Percentiles rank a stretch among this genome's conserved stretches.
Conservation (phyloP, 2,797 vertebrate species). For the Trachurus trachurus region DNA sequence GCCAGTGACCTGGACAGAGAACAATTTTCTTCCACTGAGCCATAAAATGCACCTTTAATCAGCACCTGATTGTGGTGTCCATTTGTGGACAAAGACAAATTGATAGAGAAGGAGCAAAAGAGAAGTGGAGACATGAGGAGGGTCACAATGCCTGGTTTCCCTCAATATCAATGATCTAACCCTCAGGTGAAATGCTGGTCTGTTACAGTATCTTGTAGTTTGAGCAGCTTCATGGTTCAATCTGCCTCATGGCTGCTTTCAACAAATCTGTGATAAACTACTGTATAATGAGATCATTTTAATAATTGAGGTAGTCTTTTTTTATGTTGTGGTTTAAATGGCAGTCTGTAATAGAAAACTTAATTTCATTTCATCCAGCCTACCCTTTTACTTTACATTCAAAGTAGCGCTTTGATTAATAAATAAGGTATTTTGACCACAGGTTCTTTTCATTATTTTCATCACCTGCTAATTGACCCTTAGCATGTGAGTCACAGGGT, state of each 20-base stretch:
- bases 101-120: neutral
- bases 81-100: constrained; percentile 20
- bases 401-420: neutral
- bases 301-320: constrained; percentile 12
- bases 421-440: neutral
- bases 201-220: constrained; percentile 5
- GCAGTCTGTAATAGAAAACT: constrained; percentile 4
- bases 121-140: neutral
- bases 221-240: neutral
- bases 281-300: neutral
- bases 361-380: too few species aligned
- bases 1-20: constrained; percentile 33
- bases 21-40: constrained; percentile 35
- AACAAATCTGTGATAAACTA: constrained; percentile 5
- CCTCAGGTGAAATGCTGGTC: neutral
- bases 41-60: constrained; percentile 53
- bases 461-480: neutral
- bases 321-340: constrained; percentile 1
- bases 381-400: too few species aligned
- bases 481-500: neutral
- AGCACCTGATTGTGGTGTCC: constrained; percentile 25
- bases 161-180: neutral
- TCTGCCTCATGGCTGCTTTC: constrained; percentile 13
- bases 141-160: neutral
- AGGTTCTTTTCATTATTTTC: neutral